Base-by-base conservation (phyloP, 2,888 invertebrate species). In the Mesorhabditis spiculigera region DNA sequence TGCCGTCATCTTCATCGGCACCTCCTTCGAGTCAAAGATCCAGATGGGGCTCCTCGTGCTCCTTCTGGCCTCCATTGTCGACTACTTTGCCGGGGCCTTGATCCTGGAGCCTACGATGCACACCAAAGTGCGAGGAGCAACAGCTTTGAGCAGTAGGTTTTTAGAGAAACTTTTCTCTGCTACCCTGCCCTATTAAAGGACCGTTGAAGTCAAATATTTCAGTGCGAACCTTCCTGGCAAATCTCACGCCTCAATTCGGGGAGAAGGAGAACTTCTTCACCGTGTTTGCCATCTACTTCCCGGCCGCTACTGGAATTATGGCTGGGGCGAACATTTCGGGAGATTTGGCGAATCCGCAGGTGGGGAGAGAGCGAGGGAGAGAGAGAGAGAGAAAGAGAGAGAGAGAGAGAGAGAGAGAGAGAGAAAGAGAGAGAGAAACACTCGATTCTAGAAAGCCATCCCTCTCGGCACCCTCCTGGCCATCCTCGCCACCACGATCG, bases 261-360 rank as follows among this genome's bases (percentile, higher is more conserved):
- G 28, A 28, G 90, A 91, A 10, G 86, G 91, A 63, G 92, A 95
- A 71, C 71, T 82, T 84, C 69, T 83, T 83, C 76, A 75, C 80
- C 5, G 82, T 83, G 5, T 95, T 97, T 86, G 91, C 95, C 42
- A 93, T 97, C 72, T 97, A 95, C 88, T 97, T 97, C 85, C 97
- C 97, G 0, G 95, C 96, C 4, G 95, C 95, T 3, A 97, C 97
- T 8, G 97, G 97, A n/a, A 93, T 95, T 71, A 93, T 95, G 87
- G 95, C 95, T 0, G 95, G 95, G 2, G 96, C 96, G 0, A 97
- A 96, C 86, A 96, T 97, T 80, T 95, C 95, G 13, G 96, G 96
- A 4, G 95, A 96, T 88, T 88, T 96, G 5, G 93, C 93, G 89
- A 95, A 80, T 64, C 79, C 79, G 4, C 74, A 73, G 67, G 72